phyloP scores from a whole-genome alignment of 2,113 vertebrate genomes.

The Brachyistius frenatus region DNA sequence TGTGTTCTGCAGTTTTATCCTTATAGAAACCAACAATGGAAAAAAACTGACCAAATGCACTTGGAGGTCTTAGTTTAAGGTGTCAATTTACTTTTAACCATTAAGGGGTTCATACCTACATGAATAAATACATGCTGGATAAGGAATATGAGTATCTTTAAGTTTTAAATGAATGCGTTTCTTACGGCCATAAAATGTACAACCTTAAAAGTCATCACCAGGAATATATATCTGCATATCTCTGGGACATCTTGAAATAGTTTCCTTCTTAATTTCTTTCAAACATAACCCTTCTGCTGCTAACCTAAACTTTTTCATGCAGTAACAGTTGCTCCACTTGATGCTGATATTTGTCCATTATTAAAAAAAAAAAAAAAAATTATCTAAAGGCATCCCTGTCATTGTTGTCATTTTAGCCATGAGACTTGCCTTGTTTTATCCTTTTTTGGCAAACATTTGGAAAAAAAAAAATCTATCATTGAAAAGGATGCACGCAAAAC shows the following conservation, averaged over 20 bases:
- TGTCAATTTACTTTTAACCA: neutral
- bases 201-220: neutral
- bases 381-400: neutral
- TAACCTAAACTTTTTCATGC: slow-evolving; percentile 24
- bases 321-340: slow-evolving; percentile 19
- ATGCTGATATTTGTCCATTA: neutral
- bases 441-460: neutral
- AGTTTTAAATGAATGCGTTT: neutral
- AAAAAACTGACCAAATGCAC: no score
- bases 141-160: neutral
- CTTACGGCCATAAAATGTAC: neutral
- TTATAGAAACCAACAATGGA: no score
- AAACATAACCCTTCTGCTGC: slow-evolving; percentile 3
- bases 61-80: neutral
- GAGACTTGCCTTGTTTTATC: neutral
- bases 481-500: slow-evolving; percentile 27
- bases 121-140: neutral
- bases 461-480: slow-evolving; percentile 3
- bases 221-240: neutral
- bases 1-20: no score
- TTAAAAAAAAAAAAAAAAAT: no score
- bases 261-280: slow-evolving; percentile 13
- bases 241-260: slow-evolving; percentile 4
- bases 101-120: neutral
- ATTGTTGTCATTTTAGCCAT: neutral